Base-by-base conservation (phyloP, 37 sponge, comb jelly and placozoan species). In the Aphrocallistes beatrix region DNA sequence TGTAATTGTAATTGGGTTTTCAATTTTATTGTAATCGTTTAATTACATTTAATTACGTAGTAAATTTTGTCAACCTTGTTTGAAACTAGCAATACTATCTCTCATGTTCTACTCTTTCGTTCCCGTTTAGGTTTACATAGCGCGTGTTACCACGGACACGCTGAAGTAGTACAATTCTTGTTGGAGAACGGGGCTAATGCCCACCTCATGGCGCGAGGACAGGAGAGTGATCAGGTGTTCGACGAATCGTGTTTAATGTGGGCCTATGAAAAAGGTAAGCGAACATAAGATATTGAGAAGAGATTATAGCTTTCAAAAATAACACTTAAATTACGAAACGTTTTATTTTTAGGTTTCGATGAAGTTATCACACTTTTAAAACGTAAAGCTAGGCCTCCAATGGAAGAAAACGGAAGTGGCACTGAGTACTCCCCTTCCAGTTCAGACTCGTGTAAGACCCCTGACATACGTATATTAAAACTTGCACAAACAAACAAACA, bases 371-470 rank as follows among this genome's bases (percentile, higher is more conserved):
- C 75, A 60, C 1, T 60, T 6, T 60, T 60, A 28, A 60, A 60
- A 13, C 75, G 75, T 60, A 60, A 60, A 60, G 75, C 75, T 60
- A 60, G 75, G 21, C 75, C 75, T 60, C 75, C 75, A 25, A 60
- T 60, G 75, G 75, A 60, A 60, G 75, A 60, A 32, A 60, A 60
- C 34, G 75, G 75, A 3, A 60, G 75, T 60, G 75, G 10, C 10
- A 13, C 17, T 25, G 75, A 60, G 6, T 60, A 60, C 75, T 60
- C 75, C 34, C 75, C 75, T 32, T 60, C 75, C n/a, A 60, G 75
- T 13, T 60, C 75, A 28, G 75, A 60, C n/a, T 60, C 75, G n/a
- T 60, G 75, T 60, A 30, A 60, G 45, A 42, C 13, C 6, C 13
- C 45, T 42, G 6, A 42, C 13, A 42, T 13, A 42, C 13, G 13